Conservation (phyloP, 2,797 vertebrate genomes). For the Rhabdomys pumilio region DNA sequence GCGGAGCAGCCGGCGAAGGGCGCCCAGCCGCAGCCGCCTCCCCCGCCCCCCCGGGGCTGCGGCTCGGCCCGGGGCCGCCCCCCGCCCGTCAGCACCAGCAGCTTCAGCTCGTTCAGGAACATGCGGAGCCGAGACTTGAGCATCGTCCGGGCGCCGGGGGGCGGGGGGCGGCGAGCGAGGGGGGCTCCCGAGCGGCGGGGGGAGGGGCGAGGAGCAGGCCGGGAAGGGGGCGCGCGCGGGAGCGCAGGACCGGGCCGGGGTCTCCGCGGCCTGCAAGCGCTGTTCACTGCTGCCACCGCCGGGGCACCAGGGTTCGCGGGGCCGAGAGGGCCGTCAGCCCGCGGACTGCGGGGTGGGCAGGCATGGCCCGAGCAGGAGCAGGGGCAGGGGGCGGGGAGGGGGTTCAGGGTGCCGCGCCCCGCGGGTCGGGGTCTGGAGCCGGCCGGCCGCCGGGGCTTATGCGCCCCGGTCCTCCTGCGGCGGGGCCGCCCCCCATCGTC, state of each 20-base stretch:
- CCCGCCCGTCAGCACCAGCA: conserved; percentile 97
- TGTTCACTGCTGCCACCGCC: conserved; percentile 74
- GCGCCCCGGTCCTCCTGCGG: conserved; percentile 71
- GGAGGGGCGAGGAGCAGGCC: conserved; percentile 59
- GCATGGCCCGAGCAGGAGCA: conserved; percentile 76
- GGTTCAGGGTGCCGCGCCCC: conserved; percentile 81
- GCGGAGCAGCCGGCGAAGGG: conserved; percentile 94
- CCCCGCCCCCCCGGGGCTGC: conserved; percentile 91
- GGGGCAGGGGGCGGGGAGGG: conserved; percentile 75
- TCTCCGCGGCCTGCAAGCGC: conserved; percentile 75
- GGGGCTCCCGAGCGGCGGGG: conserved; percentile 28
- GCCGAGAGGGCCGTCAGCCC: conserved; percentile 72
- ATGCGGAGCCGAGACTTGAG: conserved; percentile 98
- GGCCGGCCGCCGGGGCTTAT: conserved; percentile 75
- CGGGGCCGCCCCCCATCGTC: conserved; percentile 83
- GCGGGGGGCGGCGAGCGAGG: conserved; percentile 49
- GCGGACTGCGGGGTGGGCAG: conserved; percentile 72
- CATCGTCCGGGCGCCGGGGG: conserved; percentile 90
- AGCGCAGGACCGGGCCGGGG: conserved; percentile 63
- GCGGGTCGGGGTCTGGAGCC: conserved; percentile 82
- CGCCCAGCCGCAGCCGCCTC: conserved; percentile 95
- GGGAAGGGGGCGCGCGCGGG: conserved; percentile 58
- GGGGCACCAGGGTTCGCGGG: conserved; percentile 64
- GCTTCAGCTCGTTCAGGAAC: conserved; percentile 98
- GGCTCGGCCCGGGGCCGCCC: conserved; percentile 93